These are phyloP conservation scores for Rhynchophorus ferrugineus DNA, from an alignment of 1,140 invertebrate genomes.

Conservation along the genomic window DNA sequence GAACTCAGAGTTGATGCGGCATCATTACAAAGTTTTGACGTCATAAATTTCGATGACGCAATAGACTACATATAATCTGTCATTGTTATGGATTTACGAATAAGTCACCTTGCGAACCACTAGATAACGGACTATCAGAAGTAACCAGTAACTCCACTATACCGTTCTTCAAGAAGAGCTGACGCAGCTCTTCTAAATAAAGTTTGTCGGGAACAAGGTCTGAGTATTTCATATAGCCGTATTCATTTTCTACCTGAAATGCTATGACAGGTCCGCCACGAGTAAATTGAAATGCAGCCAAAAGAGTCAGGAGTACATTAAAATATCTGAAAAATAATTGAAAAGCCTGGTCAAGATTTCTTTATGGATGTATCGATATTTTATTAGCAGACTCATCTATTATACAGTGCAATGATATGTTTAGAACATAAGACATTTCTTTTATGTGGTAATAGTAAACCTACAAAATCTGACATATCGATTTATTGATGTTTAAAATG, in stretches of 20 bases:
- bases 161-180: slow-evolving; percentile 36
- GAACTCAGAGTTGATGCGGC: too few relatives aligned
- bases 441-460: too few relatives aligned
- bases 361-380: too few relatives aligned
- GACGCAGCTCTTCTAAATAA: slow-evolving; percentile 43
- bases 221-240: slow-evolving; percentile 36
- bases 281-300: slow-evolving; percentile 48
- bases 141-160: slow-evolving; percentile 47
- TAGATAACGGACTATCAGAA: slow-evolving; percentile 33
- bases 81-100: too few relatives aligned
- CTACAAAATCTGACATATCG: too few relatives aligned
- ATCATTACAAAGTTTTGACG: too few relatives aligned
- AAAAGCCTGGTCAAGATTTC: too few relatives aligned
- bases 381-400: too few relatives aligned
- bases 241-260: slow-evolving; percentile 51
- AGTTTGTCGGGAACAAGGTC: slow-evolving; percentile 39
- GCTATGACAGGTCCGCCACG: slow-evolving; percentile 53
- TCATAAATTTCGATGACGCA: background rate
- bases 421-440: too few relatives aligned
- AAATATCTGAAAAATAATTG: slow-evolving; percentile 43
- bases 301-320: slow-evolving; percentile 41
- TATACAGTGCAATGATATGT: too few relatives aligned
- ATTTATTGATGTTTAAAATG: too few relatives aligned
- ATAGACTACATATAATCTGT: too few relatives aligned
- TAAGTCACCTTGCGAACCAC: slow-evolving; percentile 5